Base-by-base conservation (phyloP, 2,797 vertebrate species). In the Aldrovandia affinis region DNA sequence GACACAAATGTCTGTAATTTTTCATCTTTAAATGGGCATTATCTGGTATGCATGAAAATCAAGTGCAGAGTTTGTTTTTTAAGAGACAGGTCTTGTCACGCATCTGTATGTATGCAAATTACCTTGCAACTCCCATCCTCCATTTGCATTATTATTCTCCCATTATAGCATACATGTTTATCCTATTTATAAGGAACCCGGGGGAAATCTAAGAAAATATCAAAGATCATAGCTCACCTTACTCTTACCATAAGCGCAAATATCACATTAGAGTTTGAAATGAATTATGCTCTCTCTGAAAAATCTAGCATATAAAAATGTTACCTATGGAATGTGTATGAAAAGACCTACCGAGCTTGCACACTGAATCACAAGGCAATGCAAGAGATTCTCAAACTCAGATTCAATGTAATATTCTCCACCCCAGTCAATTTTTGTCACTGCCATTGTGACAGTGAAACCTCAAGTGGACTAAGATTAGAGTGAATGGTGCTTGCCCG, bases 21-120 rank as follows among this genome's bases (percentile, higher is more conserved):
- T 68, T 39, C 47, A 78, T 42, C 6, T 25, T 44, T 39, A 25
- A 68, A 47, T 44, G 39, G 7, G n/a, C 47, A 12, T 54, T 79
- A 52, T 79, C 39, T 61, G 36, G 42, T n/a, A 52, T 36, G 68
- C 68, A 73, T 44, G 39, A 4, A 55, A 75, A 81, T 25, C 22
- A 50, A 59, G 39, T 70, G 10, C 15, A 30, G 4, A 36, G 9
- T 73, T 75, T 44, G 36, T 30, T 39, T 81, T 55, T 25, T 9
- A 59, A 54, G 3, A 54, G 44, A 52, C 25, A 54, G 22, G 28
- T 79, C 65, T 73, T 73, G 55, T 83, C 50, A 81, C 25, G 6
- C 14, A 20, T 73, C 65, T 70, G 63, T 18, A 77, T 85, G 36
- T 47, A 82, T 83, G 81, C n/a, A 77, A 85, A 85, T 85, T 18